Base-by-base conservation (phyloP, 2,888 invertebrate genomes). In the Harmothoe impar region DNA sequence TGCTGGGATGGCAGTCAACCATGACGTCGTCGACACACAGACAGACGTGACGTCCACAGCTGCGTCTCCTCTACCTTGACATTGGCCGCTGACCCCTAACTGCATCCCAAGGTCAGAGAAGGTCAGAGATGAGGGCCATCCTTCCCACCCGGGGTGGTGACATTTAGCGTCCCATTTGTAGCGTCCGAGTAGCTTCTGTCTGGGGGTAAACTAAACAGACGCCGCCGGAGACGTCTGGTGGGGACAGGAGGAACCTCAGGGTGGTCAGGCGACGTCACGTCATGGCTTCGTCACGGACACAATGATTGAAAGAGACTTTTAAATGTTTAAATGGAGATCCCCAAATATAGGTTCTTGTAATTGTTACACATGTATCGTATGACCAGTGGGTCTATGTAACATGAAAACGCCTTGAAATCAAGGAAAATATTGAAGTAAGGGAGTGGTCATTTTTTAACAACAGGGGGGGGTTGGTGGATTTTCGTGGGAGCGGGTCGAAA, bases 31-130 rank as follows among this genome's bases (percentile, higher is more conserved):
- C 29, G 72, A 72, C 72, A 72, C 72, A 72, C 72, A 72, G 72
- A 72, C 29, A 72, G 72, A 72, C 72, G 17, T 25, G 23, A n/a
- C 25, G 72, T 29, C 25, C 29, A 72, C 72, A 72, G 25, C 72
- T 72, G 72, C 72, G 72, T 35, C 81, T 33, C 43, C 81, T 81
- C 43, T 12, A 43, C 81, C 81, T 43, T 81, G 81, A 81, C 81
- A 81, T 81, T 17, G 35, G 33, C 81, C 7, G 81, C 5, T 81
- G 81, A 81, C 81, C 81, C 81, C 23, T 33, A 0, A 33, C 81
- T 81, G 12, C 43, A 29, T 3, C 25, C 5, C 72, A 23, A 35
- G 43, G 81, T 12, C 33, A 20, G 15, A 0, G 33, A n/a, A 17
- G 43, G 81, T 33, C 33, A 81, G 20, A n/a, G 81, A 35, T 81